Base-by-base conservation (phyloP, 2,113 vertebrate species). In the Hyla sarda region DNA sequence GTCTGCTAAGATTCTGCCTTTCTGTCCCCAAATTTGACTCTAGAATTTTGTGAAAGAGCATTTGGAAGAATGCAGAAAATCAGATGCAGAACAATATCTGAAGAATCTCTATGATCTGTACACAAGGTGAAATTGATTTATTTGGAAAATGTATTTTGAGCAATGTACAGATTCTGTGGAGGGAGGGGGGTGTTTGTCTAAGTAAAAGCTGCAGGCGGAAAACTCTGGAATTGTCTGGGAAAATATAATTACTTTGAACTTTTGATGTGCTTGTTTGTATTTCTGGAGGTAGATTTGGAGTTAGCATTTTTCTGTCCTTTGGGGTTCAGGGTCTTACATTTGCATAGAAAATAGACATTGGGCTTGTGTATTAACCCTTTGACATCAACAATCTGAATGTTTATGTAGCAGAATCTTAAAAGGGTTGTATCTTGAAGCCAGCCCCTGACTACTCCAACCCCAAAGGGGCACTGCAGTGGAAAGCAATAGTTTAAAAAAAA, bases 101-200 rank as follows among this genome's bases (percentile, higher is more conserved):
- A 98, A 97, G 92, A 99, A 96, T 93, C 97, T 99, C 65, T 98
- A 97, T 91, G 98, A 99, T 89, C 95, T 99, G 34, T 99, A 99
- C 87, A 97, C 96, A 91, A 96, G 95, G 98, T 99, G 94, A 90
- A 81, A 81, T 81, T 56, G 78, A 81, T 81, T 81, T 81, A 62
- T 81, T 81, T 81, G 78, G 56, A 25, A 79, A 58, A 80, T 80
- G 41, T 80, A 80, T 80, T 60, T 80, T 25, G 75, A 52, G 74
- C 17, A 52, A 77, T 45, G 32, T 62, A 21, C 5, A 62, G 54
- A 62, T 60, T 52, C 21, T 65, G 2, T 14, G 1, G 25, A n/a
- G 32, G 32, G 23, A 52, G 50, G 41, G 28, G 25, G 19, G 0
- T 79, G 32, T 79, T 37, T 58, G 34, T 58, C 54, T 34, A 60